Base-by-base conservation (phyloP, 2,113 vertebrate genomes). In the Sylvietta virens region DNA sequence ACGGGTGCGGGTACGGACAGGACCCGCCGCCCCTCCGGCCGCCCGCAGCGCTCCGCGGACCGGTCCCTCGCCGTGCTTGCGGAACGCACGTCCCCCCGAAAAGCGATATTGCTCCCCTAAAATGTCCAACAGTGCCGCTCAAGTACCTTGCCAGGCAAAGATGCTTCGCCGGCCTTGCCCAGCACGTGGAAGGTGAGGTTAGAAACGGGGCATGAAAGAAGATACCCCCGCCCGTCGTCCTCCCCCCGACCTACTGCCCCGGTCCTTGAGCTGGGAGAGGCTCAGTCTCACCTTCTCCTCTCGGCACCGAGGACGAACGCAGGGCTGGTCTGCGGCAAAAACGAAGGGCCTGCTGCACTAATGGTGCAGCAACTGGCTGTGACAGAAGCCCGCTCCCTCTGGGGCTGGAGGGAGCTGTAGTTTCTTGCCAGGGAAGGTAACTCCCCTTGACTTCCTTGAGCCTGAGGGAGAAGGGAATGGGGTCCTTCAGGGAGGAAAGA, bases 401-500 rank as follows among this genome's bases (percentile, higher is more conserved):
- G 73, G 56, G 81, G 15, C 22, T 22, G 39, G 40, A 37, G 40
- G 21, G 20, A 77, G 65, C 56, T 51, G 60, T 10, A 67, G 33
- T 40, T 24, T 51, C 80, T 94, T 83, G 60, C 37, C n/a, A 14
- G 81, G 61, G 62, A 70, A 67, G 24, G 53, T 33, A 66, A 91
- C 78, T 93, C 73, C 78, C n/a, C 44, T 54, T 17, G 70, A 9
- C 51, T 71, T 64, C 56, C 57, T 24, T n/a, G 31, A 51, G 45
- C 40, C 57, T 35, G 74, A 67, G 66, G 58, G 88, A 81, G 66
- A 71, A 61, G 35, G 35, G 33, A 56, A 40, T 2, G 48, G 74
- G 54, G 53, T 58, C 80, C 56, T 64, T 21, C 7, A 30, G 93
- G 35, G 57, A 96, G 70, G 87, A 89, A 97, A 91, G 97, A 57